Percentiles rank a stretch among this genome's conserved stretches.
phyloP scores from a whole-genome alignment of 2,113 vertebrate genomes.

The Paralichthys olivaceus region DNA sequence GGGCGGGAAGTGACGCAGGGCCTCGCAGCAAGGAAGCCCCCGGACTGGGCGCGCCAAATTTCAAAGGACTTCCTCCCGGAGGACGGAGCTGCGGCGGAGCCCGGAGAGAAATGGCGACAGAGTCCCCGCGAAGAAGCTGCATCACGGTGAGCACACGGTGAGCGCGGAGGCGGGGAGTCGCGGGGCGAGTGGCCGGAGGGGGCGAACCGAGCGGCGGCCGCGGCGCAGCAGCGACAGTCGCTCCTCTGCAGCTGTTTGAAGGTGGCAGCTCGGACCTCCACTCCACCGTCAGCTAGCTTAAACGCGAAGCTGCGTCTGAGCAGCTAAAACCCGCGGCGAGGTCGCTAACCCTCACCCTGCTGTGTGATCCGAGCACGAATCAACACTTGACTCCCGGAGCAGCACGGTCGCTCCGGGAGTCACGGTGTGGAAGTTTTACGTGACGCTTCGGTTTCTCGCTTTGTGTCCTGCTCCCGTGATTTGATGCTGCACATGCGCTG shows the following conservation, averaged over 20 bases:
- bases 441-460: conserved; percentile 1
- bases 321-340: not conserved
- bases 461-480: conserved; percentile 42
- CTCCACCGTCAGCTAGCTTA: conserved; percentile 45
- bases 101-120: conserved; percentile 1
- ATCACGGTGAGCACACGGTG: not conserved
- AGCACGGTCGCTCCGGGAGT: too few relatives aligned
- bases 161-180: not conserved
- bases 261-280: conserved; percentile 50
- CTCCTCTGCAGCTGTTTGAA: conserved; percentile 12
- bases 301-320: not conserved
- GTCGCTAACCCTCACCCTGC: too few relatives aligned
- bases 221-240: not conserved
- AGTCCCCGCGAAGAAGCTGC: not conserved
- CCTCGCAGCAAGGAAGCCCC: conserved; percentile 70
- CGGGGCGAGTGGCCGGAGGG: too few relatives aligned
- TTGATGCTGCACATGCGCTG: conserved; percentile 4
- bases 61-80: conserved; percentile 88
- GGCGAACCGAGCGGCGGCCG: not conserved
- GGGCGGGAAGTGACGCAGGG: conserved; percentile 71
- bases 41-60: conserved; percentile 85
- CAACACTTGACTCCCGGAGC: too few relatives aligned
- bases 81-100: conserved; percentile 26
- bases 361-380: too few relatives aligned
- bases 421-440: not conserved